Base-by-base conservation (phyloP, 1,140 invertebrate genomes). In the Drosophila ercepeae region DNA sequence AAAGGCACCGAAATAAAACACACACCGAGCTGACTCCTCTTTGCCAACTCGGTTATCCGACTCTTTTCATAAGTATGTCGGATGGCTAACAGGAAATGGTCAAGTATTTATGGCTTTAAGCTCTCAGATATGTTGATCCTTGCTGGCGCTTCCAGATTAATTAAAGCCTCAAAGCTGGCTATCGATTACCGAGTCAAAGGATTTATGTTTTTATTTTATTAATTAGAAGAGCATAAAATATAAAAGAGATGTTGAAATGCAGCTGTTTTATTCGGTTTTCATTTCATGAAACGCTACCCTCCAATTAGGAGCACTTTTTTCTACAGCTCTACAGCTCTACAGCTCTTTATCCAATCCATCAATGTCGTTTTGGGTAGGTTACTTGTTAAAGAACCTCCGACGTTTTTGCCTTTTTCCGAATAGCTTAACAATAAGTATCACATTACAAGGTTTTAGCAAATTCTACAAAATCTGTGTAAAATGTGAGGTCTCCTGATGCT, bases 271-370 rank as follows among this genome's bases (percentile, higher is more conserved):
- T 46, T 48, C 45, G 50, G 32, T 39, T 19, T 42, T 48, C 8
- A 48, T 54, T 59, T 41, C 13, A 46, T 34, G 36, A 68, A 73
- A 55, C 63, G 75, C 78, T 57, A 78, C 53, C 79, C 65, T 48
- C 81, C 77, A 72, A 89, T 88, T 89, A 88, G 78, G 57, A 41
- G 45, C 39, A 78, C 67, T 67, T 72, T 70, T 61, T 75, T 59
- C 59, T 60, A 53, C 44, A 49, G 5, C 16, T n/a, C n/a, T n/a
- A n/a, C n/a, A n/a, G n/a, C n/a, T 59, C 59, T 64, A 53, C 42
- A 52, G 4, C 16, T 25, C 23, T 46, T 42, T 8, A 27, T 7
- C n/a, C 70, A 70, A 86, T 86, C 82, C 41, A 82, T 86, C 82
- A 86, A 75, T 29, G 82, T 81, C 76, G 29, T 39, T 48, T 52